phyloP scores from a whole-genome alignment of 2,797 vertebrate species.

The Pteronotus mesoamericanus region DNA sequence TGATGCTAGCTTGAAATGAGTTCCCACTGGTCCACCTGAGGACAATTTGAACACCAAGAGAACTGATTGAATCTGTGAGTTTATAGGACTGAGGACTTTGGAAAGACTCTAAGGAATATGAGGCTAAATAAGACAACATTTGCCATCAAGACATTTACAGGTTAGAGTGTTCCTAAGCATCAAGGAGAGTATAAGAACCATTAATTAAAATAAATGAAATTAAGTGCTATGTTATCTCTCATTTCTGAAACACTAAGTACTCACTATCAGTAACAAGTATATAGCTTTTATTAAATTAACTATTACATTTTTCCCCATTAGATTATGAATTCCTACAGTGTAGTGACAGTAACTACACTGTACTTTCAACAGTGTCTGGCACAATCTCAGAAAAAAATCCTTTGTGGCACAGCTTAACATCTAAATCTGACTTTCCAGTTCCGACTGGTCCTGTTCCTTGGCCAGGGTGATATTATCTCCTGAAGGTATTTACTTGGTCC shows the following conservation, averaged over 20 bases:
- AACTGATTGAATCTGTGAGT: background rate
- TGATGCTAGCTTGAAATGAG: background rate
- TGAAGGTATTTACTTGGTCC: background rate
- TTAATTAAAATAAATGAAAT: slow-evolving; percentile 27
- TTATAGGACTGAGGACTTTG: background rate
- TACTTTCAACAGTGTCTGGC: background rate
- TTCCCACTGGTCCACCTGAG: background rate
- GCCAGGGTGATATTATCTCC: background rate
- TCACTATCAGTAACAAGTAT: background rate
- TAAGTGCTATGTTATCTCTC: background rate
- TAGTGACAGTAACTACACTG: background rate
- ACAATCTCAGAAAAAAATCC: background rate
- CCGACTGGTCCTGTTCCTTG: background rate
- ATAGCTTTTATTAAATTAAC: background rate
- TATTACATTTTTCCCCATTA: background rate
- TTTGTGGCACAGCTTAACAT: background rate
- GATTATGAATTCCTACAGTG: background rate
- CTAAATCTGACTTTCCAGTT: background rate
- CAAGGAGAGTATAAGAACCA: background rate
- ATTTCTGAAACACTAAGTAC: slow-evolving; percentile 26
- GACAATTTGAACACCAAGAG: background rate
- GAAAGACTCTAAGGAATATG: background rate
- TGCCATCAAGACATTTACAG: background rate
- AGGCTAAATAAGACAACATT: background rate
- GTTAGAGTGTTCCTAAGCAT: background rate